A percentile compares a stretch with the other conserved stretches of the same genome.
Conservation (phyloP, 1,140 invertebrate species). For the Heliconius himera region DNA sequence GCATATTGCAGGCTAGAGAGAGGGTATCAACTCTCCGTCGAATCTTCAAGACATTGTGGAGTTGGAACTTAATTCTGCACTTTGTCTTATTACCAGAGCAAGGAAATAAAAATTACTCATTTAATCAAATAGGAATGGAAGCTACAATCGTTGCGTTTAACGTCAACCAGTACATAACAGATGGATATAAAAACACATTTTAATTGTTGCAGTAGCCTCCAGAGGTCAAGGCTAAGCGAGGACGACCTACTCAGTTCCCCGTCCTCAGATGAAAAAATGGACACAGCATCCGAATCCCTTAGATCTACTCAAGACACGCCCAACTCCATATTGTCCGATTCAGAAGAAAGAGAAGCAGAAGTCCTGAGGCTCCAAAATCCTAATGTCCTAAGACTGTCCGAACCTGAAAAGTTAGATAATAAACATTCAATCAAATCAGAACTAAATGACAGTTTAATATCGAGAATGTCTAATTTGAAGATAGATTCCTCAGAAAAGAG, state of each 20-base stretch:
- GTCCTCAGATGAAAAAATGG: conserved; percentile 74
- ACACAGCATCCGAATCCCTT: conserved; percentile 66
- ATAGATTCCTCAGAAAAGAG: conserved; percentile 50
- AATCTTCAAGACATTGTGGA: too few species aligned
- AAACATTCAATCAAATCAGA: conserved; percentile 38
- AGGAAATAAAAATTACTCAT: too few species aligned
- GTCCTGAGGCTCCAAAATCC: conserved; percentile 56
- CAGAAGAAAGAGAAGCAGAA: conserved; percentile 52
- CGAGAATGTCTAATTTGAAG: conserved; percentile 56
- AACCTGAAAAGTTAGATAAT: conserved; percentile 43
- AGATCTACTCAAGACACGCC: conserved; percentile 59
- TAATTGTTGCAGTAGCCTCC: conserved; percentile 53
- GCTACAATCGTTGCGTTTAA: too few species aligned
- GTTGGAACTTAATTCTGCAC: too few species aligned
- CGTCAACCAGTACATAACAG: too few species aligned
- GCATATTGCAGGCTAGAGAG: too few species aligned
- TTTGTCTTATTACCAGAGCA: too few species aligned
- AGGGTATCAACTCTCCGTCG: too few species aligned
- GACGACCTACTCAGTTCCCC: conserved; percentile 65
- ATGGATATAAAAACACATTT: neutral
- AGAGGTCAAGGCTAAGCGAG: conserved; percentile 49
- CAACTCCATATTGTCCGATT: conserved; percentile 61
- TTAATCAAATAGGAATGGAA: too few species aligned
- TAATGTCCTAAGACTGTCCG: conserved; percentile 46
- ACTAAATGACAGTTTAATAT: conserved; percentile 56